Conservation (phyloP, 2,113 vertebrate genomes). For the Poecile atricapillus region DNA sequence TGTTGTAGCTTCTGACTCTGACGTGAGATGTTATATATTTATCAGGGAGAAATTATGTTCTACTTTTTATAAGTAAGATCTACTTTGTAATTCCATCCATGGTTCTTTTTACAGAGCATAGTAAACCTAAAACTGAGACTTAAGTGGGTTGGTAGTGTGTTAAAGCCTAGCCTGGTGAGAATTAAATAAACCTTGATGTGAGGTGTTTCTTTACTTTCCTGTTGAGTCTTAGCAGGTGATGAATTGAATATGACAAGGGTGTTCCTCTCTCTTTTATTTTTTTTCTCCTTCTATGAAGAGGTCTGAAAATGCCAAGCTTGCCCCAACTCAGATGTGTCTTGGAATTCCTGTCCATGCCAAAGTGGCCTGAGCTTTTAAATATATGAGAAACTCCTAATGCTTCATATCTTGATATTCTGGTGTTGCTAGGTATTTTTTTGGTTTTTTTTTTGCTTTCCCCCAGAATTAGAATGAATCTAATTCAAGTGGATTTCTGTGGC, state of each 20-base stretch:
- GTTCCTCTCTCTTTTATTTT: neutral
- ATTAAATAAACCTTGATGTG: neutral
- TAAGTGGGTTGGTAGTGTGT: neutral
- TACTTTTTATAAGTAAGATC: neutral
- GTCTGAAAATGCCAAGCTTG: neutral
- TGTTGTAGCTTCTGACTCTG: neutral
- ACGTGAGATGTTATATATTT: neutral
- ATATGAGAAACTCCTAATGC: neutral
- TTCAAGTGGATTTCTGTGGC: neutral
- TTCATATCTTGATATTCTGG: neutral
- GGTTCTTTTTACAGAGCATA: neutral
- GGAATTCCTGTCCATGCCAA: neutral
- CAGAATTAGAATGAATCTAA: neutral
- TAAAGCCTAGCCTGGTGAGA: neutral
- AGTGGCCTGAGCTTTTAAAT: neutral
- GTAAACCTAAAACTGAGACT: neutral
- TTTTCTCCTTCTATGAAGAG: neutral
- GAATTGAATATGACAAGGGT: neutral
- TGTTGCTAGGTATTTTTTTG: neutral
- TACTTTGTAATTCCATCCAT: neutral
- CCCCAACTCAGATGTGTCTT: neutral
- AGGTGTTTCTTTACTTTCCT: neutral
- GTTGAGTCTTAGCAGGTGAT: neutral
- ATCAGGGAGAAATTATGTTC: neutral
- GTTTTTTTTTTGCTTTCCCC: neutral